These are phyloP conservation scores for Ariolimax columbianus DNA, from an alignment of 2,888 invertebrate genomes.

Conservation along the genomic window DNA sequence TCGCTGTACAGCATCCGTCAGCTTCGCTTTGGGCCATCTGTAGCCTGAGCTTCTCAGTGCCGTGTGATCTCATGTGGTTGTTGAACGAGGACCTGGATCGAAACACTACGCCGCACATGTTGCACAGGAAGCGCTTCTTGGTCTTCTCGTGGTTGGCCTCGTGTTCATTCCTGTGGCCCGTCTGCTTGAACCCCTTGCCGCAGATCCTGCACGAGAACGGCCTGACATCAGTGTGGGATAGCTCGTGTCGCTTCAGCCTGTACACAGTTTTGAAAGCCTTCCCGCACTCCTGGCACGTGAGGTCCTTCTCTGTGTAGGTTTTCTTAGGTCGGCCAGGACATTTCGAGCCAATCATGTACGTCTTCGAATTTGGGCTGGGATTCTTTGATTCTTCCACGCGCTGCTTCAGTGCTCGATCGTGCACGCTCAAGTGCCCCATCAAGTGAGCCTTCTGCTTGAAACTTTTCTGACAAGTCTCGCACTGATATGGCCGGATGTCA, in stretches of 20 bases:
- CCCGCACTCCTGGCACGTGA: constrained; percentile 48
- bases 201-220: constrained; percentile 53
- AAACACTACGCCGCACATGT: constrained; percentile 54
- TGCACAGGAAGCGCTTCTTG: constrained; percentile 51
- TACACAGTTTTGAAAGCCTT: constrained; percentile 45
- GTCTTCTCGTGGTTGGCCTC: constrained; percentile 51
- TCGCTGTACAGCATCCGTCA: not conserved
- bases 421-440: constrained; percentile 45
- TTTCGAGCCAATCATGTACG: not conserved
- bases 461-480: constrained; percentile 50
- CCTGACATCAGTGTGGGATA: constrained; percentile 52
- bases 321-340: constrained; percentile 44
- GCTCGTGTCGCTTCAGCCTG: constrained; percentile 49
- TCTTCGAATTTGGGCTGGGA: not conserved
- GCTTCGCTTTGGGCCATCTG: not conserved
- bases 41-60: constrained; percentile 18
- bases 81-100: constrained; percentile 53
- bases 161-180: constrained; percentile 53
- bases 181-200: constrained; percentile 55
- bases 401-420: not conserved
- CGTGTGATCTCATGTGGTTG: constrained; percentile 45
- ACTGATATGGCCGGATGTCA: constrained; percentile 49
- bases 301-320: constrained; percentile 50
- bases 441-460: constrained; percentile 56
- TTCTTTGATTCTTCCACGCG: not conserved